A percentile compares a stretch with the other conserved stretches of the same genome.
Conservation (phyloP, 2,888 invertebrate species). For the Acronicta alni region DNA sequence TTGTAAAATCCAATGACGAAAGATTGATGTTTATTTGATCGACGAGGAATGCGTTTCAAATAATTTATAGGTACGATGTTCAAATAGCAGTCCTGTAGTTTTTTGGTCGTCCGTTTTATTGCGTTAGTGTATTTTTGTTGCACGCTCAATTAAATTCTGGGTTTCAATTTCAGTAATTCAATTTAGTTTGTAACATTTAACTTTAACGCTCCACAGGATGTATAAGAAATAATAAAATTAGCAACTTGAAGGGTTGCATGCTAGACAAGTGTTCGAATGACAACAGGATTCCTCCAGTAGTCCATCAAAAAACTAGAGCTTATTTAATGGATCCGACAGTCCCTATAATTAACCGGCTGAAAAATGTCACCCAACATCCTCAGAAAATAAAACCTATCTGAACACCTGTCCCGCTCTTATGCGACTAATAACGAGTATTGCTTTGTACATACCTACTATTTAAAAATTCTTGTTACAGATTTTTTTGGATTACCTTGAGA, state of each 20-base stretch:
- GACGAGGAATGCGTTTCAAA: constrained; percentile 65
- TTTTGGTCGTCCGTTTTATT: constrained; percentile 44
- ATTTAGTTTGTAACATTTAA: background rate
- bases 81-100: constrained; percentile 51
- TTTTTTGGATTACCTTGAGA: constrained; percentile 52
- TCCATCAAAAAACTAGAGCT: constrained; percentile 79
- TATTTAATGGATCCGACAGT: constrained; percentile 67
- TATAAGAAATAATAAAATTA: constrained; percentile 54
- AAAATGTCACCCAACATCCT: constrained; percentile 84
- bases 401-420: constrained; percentile 74
- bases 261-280: constrained; percentile 74
- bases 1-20: constrained; percentile 61
- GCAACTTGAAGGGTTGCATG: constrained; percentile 56
- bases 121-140: constrained; percentile 25
- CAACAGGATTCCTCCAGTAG: constrained; percentile 72
- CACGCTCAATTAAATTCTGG: constrained; percentile 29
- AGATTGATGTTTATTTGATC: constrained; percentile 61
- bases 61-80: constrained; percentile 58
- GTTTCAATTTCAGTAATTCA: constrained; percentile 15
- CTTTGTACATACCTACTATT: constrained; percentile 49
- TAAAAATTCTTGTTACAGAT: constrained; percentile 55
- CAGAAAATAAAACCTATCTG: constrained; percentile 72
- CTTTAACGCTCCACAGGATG: constrained; percentile 3
- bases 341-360: constrained; percentile 80
- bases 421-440: constrained; percentile 63